These are phyloP conservation scores for Cheiracanthium punctorium DNA, from an alignment of 2,888 invertebrate genomes.

Conservation along the genomic window DNA sequence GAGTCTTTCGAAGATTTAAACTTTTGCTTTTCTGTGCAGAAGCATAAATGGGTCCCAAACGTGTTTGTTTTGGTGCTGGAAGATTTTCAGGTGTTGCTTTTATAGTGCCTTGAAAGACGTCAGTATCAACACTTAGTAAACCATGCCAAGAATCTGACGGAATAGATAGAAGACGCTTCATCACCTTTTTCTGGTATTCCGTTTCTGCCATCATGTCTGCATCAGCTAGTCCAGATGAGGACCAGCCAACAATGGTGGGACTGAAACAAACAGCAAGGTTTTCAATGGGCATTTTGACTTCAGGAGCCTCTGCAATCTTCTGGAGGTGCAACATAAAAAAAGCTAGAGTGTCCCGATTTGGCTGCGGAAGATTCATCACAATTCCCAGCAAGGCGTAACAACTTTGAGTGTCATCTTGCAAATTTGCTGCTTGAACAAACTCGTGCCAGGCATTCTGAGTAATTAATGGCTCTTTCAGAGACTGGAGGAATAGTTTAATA, in stretches of 20 bases:
- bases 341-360: constrained; percentile 96
- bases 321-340: constrained; percentile 93
- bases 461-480: constrained; percentile 91
- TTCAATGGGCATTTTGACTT: constrained; percentile 92
- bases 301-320: constrained; percentile 84
- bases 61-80: background rate
- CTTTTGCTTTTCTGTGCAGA: background rate
- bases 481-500: constrained; percentile 93
- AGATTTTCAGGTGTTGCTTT: constrained; percentile 38
- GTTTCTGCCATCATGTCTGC: constrained; percentile 66
- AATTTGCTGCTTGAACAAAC: constrained; percentile 82
- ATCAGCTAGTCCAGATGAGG: constrained; percentile 78
- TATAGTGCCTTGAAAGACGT: constrained; percentile 6
- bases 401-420: constrained; percentile 34
- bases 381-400: constrained; percentile 81
- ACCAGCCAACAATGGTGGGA: constrained; percentile 94
- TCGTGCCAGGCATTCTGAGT: constrained; percentile 88
- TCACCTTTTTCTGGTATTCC: constrained; percentile 63
- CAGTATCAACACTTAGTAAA: constrained; percentile 43
- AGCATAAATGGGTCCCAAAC: background rate
- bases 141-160: constrained; percentile 49
- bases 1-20: background rate
- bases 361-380: constrained; percentile 89
- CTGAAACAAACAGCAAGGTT: constrained; percentile 95
- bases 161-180: constrained; percentile 48